Conservation (phyloP, 2,888 invertebrate species). For the Graphium colonna region DNA sequence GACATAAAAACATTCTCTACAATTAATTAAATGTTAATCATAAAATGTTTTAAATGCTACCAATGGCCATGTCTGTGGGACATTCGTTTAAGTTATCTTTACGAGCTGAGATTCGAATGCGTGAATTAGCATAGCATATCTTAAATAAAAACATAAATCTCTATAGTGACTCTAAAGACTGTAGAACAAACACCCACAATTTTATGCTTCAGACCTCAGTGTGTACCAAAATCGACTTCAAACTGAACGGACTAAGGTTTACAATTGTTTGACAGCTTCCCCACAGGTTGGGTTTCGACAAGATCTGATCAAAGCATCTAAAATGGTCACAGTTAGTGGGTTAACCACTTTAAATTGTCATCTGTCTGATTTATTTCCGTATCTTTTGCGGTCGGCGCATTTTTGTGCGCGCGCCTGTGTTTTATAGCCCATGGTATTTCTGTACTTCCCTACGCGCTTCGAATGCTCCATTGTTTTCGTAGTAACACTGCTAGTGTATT, state of each 20-base stretch:
- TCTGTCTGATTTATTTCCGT: slow-evolving; percentile 80
- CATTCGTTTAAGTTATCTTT: slow-evolving; percentile 36
- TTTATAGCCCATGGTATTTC: slow-evolving; percentile 32
- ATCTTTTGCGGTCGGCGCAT: slow-evolving; percentile 74
- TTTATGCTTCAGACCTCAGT: slow-evolving; percentile 25
- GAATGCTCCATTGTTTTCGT: slow-evolving; percentile 4
- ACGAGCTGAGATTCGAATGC: slow-evolving; percentile 51
- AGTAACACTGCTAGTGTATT: neutral
- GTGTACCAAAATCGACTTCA: slow-evolving; percentile 51
- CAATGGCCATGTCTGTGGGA: slow-evolving; percentile 9
- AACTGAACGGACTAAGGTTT: slow-evolving; percentile 36
- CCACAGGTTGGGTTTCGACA: slow-evolving; percentile 63
- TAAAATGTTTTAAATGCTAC: slow-evolving; percentile 20
- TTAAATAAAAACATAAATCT: slow-evolving; percentile 79
- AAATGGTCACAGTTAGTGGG: slow-evolving; percentile 81
- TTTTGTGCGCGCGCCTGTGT: slow-evolving; percentile 57
- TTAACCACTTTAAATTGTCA: slow-evolving; percentile 82
- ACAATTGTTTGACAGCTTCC: slow-evolving; percentile 34
- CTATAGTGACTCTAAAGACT: slow-evolving; percentile 61
- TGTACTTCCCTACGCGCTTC: slow-evolving; percentile 7
- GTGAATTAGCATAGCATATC: slow-evolving; percentile 75
- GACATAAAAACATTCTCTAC: neutral
- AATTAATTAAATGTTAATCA: slow-evolving; percentile 21
- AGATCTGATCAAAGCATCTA: slow-evolving; percentile 79
- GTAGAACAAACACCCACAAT: slow-evolving; percentile 75